phyloP scores from a whole-genome alignment of 2,888 invertebrate species.

The Sarcophaga rosellei region DNA sequence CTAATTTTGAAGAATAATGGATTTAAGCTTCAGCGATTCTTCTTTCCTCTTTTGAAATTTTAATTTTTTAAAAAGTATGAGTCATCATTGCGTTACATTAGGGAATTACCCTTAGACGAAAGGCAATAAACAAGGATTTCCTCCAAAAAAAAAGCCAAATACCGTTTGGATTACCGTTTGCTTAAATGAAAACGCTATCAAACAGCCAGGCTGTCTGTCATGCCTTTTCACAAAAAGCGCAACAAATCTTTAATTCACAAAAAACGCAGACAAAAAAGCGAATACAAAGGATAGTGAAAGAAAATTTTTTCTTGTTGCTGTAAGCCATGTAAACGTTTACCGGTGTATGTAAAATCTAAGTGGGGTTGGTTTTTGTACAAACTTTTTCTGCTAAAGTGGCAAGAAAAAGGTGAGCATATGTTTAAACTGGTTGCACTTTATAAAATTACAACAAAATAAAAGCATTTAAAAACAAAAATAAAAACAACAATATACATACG shows the following conservation, averaged over 20 bases:
- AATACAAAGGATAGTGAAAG: not conserved
- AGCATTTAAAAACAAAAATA: too few relatives aligned
- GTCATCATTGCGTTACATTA: constrained; percentile 50
- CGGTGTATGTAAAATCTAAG: constrained; percentile 22
- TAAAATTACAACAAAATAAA: constrained; percentile 58
- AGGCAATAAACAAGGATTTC: constrained; percentile 66
- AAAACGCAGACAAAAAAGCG: not conserved
- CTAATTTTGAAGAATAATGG: constrained; percentile 54
- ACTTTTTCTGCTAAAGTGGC: not conserved
- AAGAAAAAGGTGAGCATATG: constrained; percentile 63
- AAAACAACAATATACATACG: too few relatives aligned
- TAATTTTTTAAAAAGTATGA: constrained; percentile 47
- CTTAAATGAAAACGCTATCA: constrained; percentile 49
- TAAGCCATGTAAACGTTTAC: constrained; percentile 52
- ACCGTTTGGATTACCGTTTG: constrained; percentile 46
- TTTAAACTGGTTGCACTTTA: constrained; percentile 68
- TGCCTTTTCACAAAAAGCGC: constrained; percentile 58
- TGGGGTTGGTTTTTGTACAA: constrained; percentile 39
- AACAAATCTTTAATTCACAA: constrained; percentile 56
- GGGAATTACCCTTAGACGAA: constrained; percentile 54
- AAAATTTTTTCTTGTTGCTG: not conserved
- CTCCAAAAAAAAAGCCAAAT: constrained; percentile 44
- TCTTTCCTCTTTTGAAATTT: constrained; percentile 30
- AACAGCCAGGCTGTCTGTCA: not conserved
- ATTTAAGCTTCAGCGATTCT: constrained; percentile 68